phyloP scores from a whole-genome alignment of 1,140 invertebrate genomes.

The Lerema accius region DNA sequence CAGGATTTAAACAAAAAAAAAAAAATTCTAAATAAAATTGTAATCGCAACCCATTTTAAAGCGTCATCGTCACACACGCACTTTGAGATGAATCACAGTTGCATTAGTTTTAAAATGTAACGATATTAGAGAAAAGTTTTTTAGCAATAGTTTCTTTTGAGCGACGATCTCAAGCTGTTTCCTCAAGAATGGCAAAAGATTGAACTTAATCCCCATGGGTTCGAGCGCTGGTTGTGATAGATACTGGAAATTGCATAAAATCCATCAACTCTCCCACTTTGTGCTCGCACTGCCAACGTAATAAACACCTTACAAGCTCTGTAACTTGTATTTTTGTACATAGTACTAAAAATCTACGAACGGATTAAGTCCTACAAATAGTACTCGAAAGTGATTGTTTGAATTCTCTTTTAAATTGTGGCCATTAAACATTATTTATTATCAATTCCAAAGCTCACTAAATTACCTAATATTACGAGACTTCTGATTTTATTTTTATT shows the following conservation, averaged over 20 bases:
- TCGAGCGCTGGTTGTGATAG: slow-evolving; percentile 73
- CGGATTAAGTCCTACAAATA: too few species aligned
- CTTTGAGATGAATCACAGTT: background rate
- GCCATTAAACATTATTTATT: too few species aligned
- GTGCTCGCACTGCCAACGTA: slow-evolving; percentile 46
- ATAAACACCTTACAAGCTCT: slow-evolving; percentile 36
- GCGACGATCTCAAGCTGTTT: slow-evolving; percentile 62
- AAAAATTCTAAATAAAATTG: too few species aligned
- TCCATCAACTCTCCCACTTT: slow-evolving; percentile 77
- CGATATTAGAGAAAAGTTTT: background rate
- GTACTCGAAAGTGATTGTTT: too few species aligned
- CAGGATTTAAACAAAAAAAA: too few species aligned
- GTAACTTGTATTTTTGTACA: slow-evolving; percentile 15
- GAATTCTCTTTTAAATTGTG: too few species aligned
- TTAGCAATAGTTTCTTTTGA: slow-evolving; percentile 26
- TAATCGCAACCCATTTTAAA: too few species aligned
- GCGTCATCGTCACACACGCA: too few species aligned
- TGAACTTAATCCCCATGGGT: slow-evolving; percentile 76
- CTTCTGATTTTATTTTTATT: too few species aligned
- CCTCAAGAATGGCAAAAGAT: slow-evolving; percentile 80
- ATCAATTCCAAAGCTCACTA: too few species aligned
- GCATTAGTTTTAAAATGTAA: background rate
- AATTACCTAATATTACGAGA: too few species aligned
- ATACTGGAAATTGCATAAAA: slow-evolving; percentile 83
- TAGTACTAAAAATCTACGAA: slow-evolving; percentile 11